Base-by-base conservation (phyloP, 2,113 vertebrate species). In the Alethe diademata region DNA sequence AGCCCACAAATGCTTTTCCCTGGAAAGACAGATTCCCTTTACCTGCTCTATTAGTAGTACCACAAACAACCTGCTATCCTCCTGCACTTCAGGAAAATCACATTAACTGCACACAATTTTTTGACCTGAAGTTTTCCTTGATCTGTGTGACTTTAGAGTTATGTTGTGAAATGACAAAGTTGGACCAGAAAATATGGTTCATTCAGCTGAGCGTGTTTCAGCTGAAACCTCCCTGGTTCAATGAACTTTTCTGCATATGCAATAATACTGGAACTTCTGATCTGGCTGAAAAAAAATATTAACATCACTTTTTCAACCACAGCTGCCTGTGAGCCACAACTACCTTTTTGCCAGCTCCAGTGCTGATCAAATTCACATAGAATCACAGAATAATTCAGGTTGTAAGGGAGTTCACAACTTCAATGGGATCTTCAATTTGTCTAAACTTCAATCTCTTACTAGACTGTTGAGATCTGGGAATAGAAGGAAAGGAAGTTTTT, bases 371-470 rank as follows among this genome's bases (percentile, higher is more conserved):
- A 88, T 74, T 93, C 47, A 67, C 45, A 28, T 42, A 57, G 70
- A 88, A 65, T 93, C 50, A 78, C 19, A 72, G 67, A 90, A 72
- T 91, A 86, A 92, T 88, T 95, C 61, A 72, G 31, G 28, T 72
- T 86, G 45, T 86, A 65, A 92, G 40, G 58, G 35, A 53, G 26
- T 78, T 79, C 62, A 61, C 51, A 69, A 80, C 54, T 92, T 95
- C 86, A 86, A 17, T 86, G 53, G 31, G 57, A 79, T 91, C 75
- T 82, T 95, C 79, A 83, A 43, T 95, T 92, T 90, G 53, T 82
- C 78, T 94, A 57, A 88, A 53, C 53, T 87, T 92, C 88, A 81
- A 8, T 88, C 43, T 93, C 62, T 90, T 75, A 51, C 48, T 82
- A 60, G 88, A n/a, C 75, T 69, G 54, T 45, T 56, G 71, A 85